These are phyloP conservation scores for Tringa solitaria DNA, from an alignment of 2,113 vertebrate species.

Conservation along the genomic window DNA sequence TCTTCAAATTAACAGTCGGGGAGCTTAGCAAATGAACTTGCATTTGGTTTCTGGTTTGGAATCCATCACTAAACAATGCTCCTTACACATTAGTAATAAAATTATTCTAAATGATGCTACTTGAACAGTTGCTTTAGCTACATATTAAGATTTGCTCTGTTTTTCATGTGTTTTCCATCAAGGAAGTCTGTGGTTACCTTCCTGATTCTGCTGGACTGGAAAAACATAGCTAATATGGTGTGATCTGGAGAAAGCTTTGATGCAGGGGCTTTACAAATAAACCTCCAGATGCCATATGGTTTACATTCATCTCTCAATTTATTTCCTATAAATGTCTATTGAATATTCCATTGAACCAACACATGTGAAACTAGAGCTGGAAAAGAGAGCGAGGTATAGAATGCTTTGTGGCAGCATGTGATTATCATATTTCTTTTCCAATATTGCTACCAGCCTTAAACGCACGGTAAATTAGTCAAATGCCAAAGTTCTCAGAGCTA, in stretches of 20 bases:
- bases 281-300: slow-evolving; percentile 97
- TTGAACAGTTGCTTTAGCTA: slow-evolving; percentile 76
- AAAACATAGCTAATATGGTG: slow-evolving; percentile 99
- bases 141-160: slow-evolving; percentile 80
- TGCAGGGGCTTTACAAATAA: slow-evolving; percentile 98
- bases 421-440: slow-evolving; percentile 88
- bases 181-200: slow-evolving; percentile 98
- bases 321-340: slow-evolving; percentile 99
- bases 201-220: slow-evolving; percentile 98
- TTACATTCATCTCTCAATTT: slow-evolving; percentile 98
- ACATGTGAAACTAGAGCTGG: slow-evolving; percentile 91
- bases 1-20: neutral
- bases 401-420: slow-evolving; percentile 88
- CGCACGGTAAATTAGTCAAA: slow-evolving; percentile 76
- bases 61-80: slow-evolving; percentile 72
- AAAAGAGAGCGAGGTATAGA: slow-evolving; percentile 85
- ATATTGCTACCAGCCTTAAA: slow-evolving; percentile 82
- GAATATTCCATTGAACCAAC: slow-evolving; percentile 91
- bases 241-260: slow-evolving; percentile 99
- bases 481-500: slow-evolving; percentile 72
- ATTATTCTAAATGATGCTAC: slow-evolving; percentile 87
- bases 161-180: slow-evolving; percentile 99
- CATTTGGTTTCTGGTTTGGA: slow-evolving; percentile 63
- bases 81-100: slow-evolving; percentile 77
- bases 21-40: slow-evolving; percentile 36